Evolutionary conservation across 2,797 vertebrate genomes (phyloP).

Genomic region (Sarcoramphus papa): DNA sequence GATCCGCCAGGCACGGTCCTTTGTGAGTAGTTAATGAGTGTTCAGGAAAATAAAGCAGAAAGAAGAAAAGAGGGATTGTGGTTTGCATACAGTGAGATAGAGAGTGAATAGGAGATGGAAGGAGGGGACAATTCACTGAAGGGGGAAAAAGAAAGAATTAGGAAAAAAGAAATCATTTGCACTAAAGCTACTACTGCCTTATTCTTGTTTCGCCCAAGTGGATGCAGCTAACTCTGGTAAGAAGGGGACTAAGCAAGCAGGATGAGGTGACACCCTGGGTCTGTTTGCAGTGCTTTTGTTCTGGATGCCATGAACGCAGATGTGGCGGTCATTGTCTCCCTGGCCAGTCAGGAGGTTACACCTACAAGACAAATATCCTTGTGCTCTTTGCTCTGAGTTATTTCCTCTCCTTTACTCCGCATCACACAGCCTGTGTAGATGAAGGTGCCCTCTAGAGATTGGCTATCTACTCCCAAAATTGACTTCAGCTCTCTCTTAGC

Average conservation of each 20-base stretch:
- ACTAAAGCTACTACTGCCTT: not conserved
- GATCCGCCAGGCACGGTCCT: constrained; percentile 62
- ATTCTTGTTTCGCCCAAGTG: not conserved
- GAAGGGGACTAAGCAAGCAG: not conserved
- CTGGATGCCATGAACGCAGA: not conserved
- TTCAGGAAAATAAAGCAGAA: constrained; percentile 68
- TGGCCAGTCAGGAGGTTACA: not conserved
- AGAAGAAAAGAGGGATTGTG: constrained; percentile 57
- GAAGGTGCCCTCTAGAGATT: constrained; percentile 25
- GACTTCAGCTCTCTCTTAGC: not conserved
- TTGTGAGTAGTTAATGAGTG: constrained; percentile 72
- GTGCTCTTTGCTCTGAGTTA: not conserved
- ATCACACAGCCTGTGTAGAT: not conserved
- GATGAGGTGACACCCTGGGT: not conserved
- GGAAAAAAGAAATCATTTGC: constrained; percentile 29
- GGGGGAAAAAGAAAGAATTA: constrained; percentile 41
- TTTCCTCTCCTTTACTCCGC: not conserved
- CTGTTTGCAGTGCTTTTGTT: not conserved
- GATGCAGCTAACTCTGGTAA: not conserved
- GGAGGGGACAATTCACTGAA: constrained; percentile 50
- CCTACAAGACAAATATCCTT: not conserved
- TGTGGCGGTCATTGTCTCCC: not conserved
- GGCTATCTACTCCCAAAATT: constrained; percentile 24
- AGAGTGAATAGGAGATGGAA: constrained; percentile 47
- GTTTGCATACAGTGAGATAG: constrained; percentile 67